Conservation (phyloP, 1,140 invertebrate species). For the Linepithema humile region DNA sequence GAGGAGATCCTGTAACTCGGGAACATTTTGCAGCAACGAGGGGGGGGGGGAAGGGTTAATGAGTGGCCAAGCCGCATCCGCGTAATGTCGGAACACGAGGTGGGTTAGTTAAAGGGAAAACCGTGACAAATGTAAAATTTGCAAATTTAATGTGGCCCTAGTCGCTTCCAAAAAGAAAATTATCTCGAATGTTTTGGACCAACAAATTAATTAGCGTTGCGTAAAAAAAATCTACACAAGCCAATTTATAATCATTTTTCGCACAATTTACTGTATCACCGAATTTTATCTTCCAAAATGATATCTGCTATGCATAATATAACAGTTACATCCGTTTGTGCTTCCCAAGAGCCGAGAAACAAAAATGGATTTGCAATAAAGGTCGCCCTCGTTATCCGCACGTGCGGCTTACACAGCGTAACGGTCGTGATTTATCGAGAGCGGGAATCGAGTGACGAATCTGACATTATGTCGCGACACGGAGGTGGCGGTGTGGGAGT, state of each 20-base stretch:
- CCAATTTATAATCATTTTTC: not conserved
- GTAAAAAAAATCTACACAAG: not conserved
- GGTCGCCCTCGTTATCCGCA: conserved; percentile 30
- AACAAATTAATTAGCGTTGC: not conserved
- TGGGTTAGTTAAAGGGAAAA: not conserved
- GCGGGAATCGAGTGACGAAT: conserved; percentile 47
- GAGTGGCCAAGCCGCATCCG: conserved; percentile 43
- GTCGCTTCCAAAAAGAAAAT: not conserved
- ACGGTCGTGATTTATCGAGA: conserved; percentile 36
- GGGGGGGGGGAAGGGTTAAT: conserved; percentile 43
- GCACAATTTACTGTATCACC: not conserved
- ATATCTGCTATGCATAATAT: too few species aligned
- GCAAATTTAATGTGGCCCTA: not conserved
- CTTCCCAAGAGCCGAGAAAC: not conserved
- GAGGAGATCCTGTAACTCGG: conserved; percentile 8
- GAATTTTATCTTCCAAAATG: not conserved
- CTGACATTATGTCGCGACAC: conserved; percentile 25
- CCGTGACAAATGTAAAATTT: not conserved
- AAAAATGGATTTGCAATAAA: not conserved
- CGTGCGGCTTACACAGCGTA: not conserved
- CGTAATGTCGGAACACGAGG: conserved; percentile 30
- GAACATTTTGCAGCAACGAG: conserved; percentile 56
- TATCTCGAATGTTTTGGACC: not conserved
- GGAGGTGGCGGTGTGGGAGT: not conserved
- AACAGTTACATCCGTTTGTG: not conserved